These are phyloP conservation scores for Semaprochilodus insignis DNA, from an alignment of 2,797 vertebrate genomes.

Conservation along the genomic window DNA sequence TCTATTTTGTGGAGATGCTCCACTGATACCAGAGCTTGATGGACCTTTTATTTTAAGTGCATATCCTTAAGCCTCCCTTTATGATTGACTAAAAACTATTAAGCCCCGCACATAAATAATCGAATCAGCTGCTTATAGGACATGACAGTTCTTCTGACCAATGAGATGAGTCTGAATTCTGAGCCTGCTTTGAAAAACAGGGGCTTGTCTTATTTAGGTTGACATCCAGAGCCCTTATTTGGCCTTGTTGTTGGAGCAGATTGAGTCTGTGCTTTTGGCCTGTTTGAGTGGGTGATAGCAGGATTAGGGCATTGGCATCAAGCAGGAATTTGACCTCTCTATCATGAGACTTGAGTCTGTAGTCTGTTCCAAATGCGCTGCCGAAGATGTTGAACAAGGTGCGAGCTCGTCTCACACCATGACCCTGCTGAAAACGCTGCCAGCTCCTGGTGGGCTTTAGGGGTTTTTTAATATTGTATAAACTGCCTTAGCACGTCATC, in stretches of 20 bases:
- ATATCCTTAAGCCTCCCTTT: conserved; percentile 1
- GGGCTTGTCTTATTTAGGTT: conserved; percentile 4
- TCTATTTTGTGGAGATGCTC: conserved; percentile 5
- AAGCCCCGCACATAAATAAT: background rate
- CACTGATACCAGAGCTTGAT: background rate
- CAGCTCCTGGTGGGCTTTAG: background rate
- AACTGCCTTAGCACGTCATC: background rate
- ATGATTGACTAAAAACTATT: background rate
- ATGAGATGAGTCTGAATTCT: background rate
- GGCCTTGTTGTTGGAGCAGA: background rate
- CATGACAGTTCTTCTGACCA: background rate
- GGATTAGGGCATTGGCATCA: background rate
- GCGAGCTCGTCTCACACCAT: background rate
- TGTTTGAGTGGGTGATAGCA: conserved; percentile 5
- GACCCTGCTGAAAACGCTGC: background rate
- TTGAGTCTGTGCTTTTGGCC: background rate
- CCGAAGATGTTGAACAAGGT: background rate
- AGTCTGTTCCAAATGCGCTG: background rate
- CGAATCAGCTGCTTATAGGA: background rate
- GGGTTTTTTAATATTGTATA: background rate
- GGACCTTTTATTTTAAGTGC: conserved; percentile 24
- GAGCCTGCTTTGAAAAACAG: background rate
- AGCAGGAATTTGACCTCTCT: conserved; percentile 18
- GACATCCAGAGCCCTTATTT: background rate
- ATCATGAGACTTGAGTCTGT: background rate